Conservation (phyloP, 1,140 invertebrate genomes). For the Heliconius congener region DNA sequence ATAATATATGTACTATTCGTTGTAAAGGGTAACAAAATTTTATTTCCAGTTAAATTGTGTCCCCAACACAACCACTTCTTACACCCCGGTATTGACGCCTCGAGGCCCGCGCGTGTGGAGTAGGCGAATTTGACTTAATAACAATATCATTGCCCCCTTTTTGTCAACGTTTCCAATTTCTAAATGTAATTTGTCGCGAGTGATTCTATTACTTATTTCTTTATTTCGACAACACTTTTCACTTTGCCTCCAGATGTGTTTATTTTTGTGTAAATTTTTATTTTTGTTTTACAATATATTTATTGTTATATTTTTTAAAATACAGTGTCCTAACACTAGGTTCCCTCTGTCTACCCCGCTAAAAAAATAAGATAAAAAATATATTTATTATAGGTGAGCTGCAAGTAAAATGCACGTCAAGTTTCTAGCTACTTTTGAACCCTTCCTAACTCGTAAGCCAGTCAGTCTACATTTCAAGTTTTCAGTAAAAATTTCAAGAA, state of each 20-base stretch:
- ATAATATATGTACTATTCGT: constrained; percentile 71
- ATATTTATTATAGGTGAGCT: too few relatives aligned
- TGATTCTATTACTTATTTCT: constrained; percentile 36
- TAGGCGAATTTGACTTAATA: constrained; percentile 46
- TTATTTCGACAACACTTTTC: constrained; percentile 28
- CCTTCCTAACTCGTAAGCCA: too few relatives aligned
- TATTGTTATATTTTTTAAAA: neutral
- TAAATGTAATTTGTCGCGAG: constrained; percentile 41
- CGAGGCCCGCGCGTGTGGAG: constrained; percentile 34
- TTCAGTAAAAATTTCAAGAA: too few relatives aligned
- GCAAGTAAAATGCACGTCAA: too few relatives aligned
- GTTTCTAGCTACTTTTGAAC: too few relatives aligned
- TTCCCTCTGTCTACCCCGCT: neutral
- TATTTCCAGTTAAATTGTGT: constrained; percentile 79
- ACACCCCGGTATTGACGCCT: constrained; percentile 48
- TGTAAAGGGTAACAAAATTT: constrained; percentile 70
- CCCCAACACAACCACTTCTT: constrained; percentile 68
- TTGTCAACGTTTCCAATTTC: constrained; percentile 56
- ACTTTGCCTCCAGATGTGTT: constrained; percentile 3
- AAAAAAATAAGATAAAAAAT: too few relatives aligned
- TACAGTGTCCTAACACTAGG: too few relatives aligned
- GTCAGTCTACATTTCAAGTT: too few relatives aligned
- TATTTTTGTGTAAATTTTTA: neutral
- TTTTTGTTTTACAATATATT: neutral
- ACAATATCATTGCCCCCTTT: constrained; percentile 51